These are phyloP conservation scores for Leptestheria dahalacensis DNA, from an alignment of 1,140 invertebrate genomes.

Conservation along the genomic window DNA sequence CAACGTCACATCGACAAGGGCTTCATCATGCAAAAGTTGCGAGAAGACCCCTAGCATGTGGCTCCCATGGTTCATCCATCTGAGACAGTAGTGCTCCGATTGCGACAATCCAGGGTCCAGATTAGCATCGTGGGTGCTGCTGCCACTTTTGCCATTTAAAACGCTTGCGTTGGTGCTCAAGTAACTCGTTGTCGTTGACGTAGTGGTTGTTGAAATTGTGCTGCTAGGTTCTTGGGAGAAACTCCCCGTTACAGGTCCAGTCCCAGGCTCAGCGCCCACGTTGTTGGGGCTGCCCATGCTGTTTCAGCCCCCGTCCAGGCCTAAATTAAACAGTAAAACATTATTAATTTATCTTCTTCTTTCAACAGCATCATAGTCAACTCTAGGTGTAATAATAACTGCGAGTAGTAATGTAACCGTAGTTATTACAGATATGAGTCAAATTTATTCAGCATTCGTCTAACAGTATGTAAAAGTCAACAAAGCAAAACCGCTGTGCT, in stretches of 20 bases:
- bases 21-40: constrained; percentile 61
- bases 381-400: no score
- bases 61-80: constrained; percentile 28
- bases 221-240: background rate
- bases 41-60: constrained; percentile 27
- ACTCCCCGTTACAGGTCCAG: background rate
- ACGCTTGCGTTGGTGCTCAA: background rate
- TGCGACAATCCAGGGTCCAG: background rate
- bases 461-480: no score
- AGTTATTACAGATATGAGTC: no score
- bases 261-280: constrained; percentile 16
- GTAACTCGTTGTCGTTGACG: background rate
- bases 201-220: background rate
- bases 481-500: no score
- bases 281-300: constrained; percentile 18
- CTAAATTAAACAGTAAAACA: background rate
- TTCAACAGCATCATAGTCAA: no score
- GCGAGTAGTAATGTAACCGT: no score
- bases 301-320: constrained; percentile 14
- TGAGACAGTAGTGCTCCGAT: constrained; percentile 26
- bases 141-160: background rate
- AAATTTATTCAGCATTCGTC: no score
- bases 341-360: background rate
- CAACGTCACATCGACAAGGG: constrained; percentile 86
- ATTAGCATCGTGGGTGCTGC: background rate